Evolutionary conservation across 2,113 vertebrate genomes (phyloP), one percentile per base, ranked within the genome.

Genomic region (Apaloderma vittatum): DNA sequence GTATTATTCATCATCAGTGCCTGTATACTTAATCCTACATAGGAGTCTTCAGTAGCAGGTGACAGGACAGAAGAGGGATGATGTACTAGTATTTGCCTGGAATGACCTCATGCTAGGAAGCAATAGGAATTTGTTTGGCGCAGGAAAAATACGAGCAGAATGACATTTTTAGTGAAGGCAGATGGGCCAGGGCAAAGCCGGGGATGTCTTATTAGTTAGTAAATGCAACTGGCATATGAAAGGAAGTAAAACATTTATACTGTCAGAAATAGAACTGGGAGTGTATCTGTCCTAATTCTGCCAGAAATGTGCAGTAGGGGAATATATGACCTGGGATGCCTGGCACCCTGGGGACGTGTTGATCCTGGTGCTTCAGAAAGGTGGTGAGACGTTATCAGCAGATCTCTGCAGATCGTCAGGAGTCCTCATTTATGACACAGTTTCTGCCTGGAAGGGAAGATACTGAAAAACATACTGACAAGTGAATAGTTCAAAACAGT

Each of bases 41-140:
- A 17, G 57, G 52, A 81, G n/a, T 75, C 78, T 67, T 68, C 79
- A 63, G 34, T 21, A 74, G 88, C 68, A 84, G 83, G 77, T 93
- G 91, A 75, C 65, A 52, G 61, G 86, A 94, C 78, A 66, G 52
- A 59, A 88, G 58, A 81, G 63, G 32, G 52, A 72, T 95, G 79
- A 91, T 0, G 2, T 89, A 58, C 52, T 27, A 51, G 29, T 34
- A 7, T 91, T 93, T 37, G 65, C 89, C 89, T 95, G 79, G 73
- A 87, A 87, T 87, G 86, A 94, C 73, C 80, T 95, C 48, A 13
- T 78, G 52, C 61, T 48, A 45, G 76, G 75, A 92, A 89, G 76
- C 68, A 61, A 15, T 10, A 67, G 32, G n/a, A 86, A 55, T 89
- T 75, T 72, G 48, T 71, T 76, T 83, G 68, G 88, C 75, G 63